phyloP scores from a whole-genome alignment of 2,113 vertebrate genomes.

The Indicator indicator region DNA sequence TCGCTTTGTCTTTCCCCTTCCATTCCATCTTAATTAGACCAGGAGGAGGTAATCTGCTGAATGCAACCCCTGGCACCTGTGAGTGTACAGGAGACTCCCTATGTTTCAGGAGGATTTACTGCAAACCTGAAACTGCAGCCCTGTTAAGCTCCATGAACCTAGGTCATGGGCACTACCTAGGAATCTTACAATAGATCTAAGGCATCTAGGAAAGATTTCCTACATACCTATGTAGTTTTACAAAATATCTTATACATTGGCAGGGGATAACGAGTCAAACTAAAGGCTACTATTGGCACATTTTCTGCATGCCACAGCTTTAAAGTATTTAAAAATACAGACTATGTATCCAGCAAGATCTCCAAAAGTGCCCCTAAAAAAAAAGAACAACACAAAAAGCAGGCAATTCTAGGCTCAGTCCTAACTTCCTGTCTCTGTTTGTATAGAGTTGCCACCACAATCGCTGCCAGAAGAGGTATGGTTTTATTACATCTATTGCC shows the following conservation, averaged over 20 bases:
- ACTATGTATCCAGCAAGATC: neutral
- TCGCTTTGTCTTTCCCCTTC: neutral
- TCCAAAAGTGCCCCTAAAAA: neutral
- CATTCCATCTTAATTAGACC: neutral
- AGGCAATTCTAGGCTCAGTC: neutral
- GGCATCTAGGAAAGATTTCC: neutral
- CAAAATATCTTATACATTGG: neutral
- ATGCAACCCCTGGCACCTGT: neutral
- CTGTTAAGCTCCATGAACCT: neutral
- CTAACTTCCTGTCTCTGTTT: neutral
- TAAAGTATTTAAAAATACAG: neutral
- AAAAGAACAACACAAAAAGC: neutral
- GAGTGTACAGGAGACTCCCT: neutral
- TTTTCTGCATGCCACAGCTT: neutral
- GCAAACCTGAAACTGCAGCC: neutral
- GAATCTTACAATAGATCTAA: neutral
- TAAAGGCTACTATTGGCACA: neutral
- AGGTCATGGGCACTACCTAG: no score
- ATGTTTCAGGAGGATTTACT: neutral
- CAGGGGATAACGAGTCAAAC: neutral
- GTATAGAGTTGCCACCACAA: neutral
- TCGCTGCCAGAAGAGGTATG: constrained; percentile 3
- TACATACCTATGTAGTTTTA: neutral
- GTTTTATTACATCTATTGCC: constrained; percentile 15
- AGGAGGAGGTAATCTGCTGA: neutral